Percentiles rank a stretch among this genome's conserved stretches.
Evolutionary conservation across 2,888 invertebrate genomes (phyloP).

Genomic region (Marronus borbonicus): DNA sequence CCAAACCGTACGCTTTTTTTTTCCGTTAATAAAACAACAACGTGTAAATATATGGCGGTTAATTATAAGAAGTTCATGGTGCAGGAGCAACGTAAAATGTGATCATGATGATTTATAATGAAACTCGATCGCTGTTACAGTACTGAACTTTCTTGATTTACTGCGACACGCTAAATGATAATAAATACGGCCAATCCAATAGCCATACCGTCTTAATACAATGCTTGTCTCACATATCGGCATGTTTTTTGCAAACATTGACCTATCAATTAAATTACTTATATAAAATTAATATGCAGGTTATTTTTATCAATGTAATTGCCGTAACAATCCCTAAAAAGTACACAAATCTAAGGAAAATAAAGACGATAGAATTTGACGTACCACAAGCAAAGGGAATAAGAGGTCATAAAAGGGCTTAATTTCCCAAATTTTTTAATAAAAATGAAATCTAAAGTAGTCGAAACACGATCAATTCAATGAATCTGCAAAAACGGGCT

Average conservation of each 20-base stretch:
- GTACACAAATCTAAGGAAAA: no score
- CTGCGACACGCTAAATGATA: background rate
- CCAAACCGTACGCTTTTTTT: background rate
- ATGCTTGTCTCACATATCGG: background rate
- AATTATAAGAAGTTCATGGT: constrained; percentile 11
- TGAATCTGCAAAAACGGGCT: no score
- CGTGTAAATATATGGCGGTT: constrained; percentile 16
- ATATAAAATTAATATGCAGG: no score
- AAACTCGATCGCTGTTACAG: constrained; percentile 8
- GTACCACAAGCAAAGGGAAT: no score
- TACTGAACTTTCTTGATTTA: constrained; percentile 19
- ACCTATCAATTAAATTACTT: no score
- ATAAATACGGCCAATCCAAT: background rate
- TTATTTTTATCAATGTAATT: no score
- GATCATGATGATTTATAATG: constrained; percentile 25
- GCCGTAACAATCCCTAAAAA: no score
- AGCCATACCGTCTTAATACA: background rate
- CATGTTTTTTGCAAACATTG: background rate
- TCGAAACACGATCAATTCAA: no score
- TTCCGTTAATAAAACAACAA: background rate
- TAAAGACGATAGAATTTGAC: no score
- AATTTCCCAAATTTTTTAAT: no score
- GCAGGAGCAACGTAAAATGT: background rate
- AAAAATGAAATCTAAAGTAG: no score
- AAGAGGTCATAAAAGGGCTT: no score